Conservation (phyloP, 2,113 vertebrate genomes). For the Arvicanthis niloticus region DNA sequence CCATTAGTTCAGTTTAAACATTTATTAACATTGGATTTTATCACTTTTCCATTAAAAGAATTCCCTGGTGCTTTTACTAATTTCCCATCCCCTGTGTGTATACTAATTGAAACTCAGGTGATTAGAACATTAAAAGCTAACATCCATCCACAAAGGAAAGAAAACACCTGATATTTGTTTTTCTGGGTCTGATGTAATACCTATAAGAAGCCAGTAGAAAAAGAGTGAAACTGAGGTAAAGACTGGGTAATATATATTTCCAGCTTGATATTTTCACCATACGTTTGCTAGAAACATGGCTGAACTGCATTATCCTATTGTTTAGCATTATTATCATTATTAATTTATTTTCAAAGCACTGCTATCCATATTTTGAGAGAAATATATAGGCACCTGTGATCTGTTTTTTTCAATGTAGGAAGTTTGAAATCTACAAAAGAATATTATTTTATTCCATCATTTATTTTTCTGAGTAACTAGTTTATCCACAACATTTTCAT, state of each 20-base stretch:
- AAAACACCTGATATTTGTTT: background rate
- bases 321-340: conserved; percentile 41
- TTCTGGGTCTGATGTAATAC: accelerated
- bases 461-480: conserved; percentile 36
- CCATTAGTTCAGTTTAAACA: background rate
- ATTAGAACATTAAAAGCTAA: background rate
- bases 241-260: background rate
- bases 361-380: background rate
- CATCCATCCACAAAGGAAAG: background rate
- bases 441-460: background rate
- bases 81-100: background rate
- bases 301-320: conserved; percentile 72
- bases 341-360: background rate
- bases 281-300: conserved; percentile 53
- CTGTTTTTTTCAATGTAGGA: background rate
- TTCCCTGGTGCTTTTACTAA: background rate
- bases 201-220: background rate
- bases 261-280: conserved; percentile 39
- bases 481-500: background rate
- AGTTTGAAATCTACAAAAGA: conserved; percentile 11
- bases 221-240: background rate
- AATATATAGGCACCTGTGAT: accelerated
- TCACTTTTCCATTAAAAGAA: background rate
- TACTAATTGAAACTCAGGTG: background rate
- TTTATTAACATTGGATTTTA: background rate